phyloP scores from a whole-genome alignment of 2,113 vertebrate genomes.

The Bos javanicus region DNA sequence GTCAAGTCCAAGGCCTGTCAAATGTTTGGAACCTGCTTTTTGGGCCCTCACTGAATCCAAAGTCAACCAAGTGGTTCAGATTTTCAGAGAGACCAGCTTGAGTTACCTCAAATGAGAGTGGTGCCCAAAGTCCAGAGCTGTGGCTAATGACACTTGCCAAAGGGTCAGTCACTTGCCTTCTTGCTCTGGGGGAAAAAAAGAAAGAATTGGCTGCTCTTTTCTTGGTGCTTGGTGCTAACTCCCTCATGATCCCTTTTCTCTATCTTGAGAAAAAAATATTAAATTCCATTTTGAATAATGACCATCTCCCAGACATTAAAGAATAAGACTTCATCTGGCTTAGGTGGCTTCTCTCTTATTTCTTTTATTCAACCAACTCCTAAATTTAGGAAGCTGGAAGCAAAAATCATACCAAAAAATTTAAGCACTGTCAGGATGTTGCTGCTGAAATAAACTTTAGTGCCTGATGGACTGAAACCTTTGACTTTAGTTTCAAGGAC shows the following conservation, averaged over 20 bases:
- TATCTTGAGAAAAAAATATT: not conserved
- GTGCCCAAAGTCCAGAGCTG: not conserved
- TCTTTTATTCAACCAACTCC: not conserved
- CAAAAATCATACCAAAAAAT: not conserved
- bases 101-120: not conserved
- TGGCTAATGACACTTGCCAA: not conserved
- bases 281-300: not conserved
- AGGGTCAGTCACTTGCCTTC: not conserved
- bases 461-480: not conserved
- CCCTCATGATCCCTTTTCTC: not conserved
- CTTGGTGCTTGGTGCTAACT: not conserved
- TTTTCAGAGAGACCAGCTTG: not conserved
- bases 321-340: not conserved
- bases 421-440: not conserved
- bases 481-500: not conserved
- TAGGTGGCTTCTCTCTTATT: not conserved
- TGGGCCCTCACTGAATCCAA: not conserved
- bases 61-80: not conserved
- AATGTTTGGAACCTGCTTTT: not conserved
- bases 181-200: not conserved
- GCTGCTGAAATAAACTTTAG: not conserved
- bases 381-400: not conserved
- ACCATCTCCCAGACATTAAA: not conserved
- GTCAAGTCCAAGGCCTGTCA: not conserved
- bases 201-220: not conserved